A percentile compares a stretch with the other conserved stretches of the same genome.
phyloP scores from a whole-genome alignment of 2,888 invertebrate genomes.

The Drosophila cyrtoloma region DNA sequence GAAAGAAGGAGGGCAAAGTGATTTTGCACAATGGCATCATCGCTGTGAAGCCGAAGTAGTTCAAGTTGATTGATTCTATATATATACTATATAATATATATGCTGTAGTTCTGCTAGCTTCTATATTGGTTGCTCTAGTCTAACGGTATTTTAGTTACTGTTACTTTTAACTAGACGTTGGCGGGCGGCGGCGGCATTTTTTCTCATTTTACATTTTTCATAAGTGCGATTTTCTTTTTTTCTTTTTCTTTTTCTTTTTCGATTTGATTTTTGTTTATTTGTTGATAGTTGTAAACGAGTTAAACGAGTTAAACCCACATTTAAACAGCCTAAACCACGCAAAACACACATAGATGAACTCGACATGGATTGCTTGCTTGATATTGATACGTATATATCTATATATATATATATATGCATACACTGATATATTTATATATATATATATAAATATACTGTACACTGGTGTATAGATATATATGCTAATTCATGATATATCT shows the following conservation, averaged over 20 bases:
- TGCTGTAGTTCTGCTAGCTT: conserved; percentile 14
- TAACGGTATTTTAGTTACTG: conserved; percentile 15
- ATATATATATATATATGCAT: conserved; percentile 26
- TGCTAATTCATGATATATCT: conserved; percentile 30
- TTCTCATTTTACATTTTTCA: conserved; percentile 30
- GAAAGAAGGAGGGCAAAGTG: conserved; percentile 1
- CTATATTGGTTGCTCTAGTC: conserved; percentile 33
- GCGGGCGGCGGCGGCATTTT: conserved; percentile 57
- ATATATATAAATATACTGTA: conserved; percentile 29
- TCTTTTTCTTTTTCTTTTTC: conserved; percentile 15
- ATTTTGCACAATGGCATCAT: conserved; percentile 23
- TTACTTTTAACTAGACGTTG: conserved; percentile 45
- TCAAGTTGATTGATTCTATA: conserved; percentile 27
- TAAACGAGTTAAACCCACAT: conserved; percentile 70
- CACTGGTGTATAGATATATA: conserved; percentile 41
- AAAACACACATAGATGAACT: conserved; percentile 85
- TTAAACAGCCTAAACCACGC: conserved; percentile 85
- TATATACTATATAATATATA: conserved; percentile 16
- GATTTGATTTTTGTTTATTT: conserved; percentile 22
- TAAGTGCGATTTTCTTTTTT: conserved; percentile 41
- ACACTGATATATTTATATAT: not conserved
- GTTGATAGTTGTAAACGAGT: conserved; percentile 35
- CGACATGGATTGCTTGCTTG: conserved; percentile 82
- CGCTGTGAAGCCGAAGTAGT: conserved; percentile 30
- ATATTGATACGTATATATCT: conserved; percentile 45